Evolutionary conservation across 2,888 invertebrate genomes (phyloP).

Genomic region (Ennomos erosarius): DNA sequence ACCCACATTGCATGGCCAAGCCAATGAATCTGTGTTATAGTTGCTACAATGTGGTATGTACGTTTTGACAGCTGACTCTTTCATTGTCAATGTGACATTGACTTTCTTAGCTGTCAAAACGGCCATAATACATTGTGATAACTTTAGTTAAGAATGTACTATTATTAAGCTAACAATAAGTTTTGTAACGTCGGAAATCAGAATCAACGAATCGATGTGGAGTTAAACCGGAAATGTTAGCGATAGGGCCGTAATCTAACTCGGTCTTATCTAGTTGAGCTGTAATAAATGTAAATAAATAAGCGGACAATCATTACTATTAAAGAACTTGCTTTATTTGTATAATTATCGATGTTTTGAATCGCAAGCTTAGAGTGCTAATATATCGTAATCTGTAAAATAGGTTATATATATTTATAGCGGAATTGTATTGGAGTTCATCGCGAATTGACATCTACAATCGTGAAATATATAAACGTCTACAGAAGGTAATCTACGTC

Average conservation of each 20-base stretch:
- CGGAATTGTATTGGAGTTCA: slow-evolving; percentile 27
- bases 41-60: too few relatives aligned
- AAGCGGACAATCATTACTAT: slow-evolving; percentile 50
- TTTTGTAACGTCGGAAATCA: background rate
- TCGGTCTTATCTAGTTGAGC: slow-evolving; percentile 22
- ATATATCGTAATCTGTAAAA: slow-evolving; percentile 60
- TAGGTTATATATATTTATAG: slow-evolving; percentile 44
- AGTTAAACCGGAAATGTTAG: background rate
- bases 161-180: slow-evolving; percentile 23
- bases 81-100: too few relatives aligned
- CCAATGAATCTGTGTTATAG: slow-evolving; percentile 44
- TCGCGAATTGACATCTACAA: background rate
- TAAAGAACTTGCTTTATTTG: slow-evolving; percentile 60
- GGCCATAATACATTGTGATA: too few relatives aligned
- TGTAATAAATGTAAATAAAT: slow-evolving; percentile 49
- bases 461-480: too few relatives aligned
- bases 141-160: slow-evolving; percentile 27
- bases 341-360: slow-evolving; percentile 69
- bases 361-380: slow-evolving; percentile 62
- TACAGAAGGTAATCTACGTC: too few relatives aligned
- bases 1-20: slow-evolving; percentile 47
- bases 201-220: background rate
- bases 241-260: background rate
- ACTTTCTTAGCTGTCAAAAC: too few relatives aligned
- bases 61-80: too few relatives aligned